Evolutionary conservation across 1,140 invertebrate species (phyloP).

Genomic region (Periplaneta americana): DNA sequence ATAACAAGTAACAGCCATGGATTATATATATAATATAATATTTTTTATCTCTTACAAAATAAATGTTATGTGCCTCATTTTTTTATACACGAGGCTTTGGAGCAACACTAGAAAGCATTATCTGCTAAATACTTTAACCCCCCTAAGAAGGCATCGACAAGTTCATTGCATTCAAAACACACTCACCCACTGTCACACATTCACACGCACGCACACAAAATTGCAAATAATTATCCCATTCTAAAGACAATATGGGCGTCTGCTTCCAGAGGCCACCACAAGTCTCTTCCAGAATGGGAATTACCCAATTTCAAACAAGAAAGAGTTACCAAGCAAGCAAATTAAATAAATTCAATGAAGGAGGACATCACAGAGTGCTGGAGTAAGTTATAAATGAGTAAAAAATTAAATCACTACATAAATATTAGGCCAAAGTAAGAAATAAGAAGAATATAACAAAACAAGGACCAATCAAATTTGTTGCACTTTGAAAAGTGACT

Average conservation of each 20-base stretch:
- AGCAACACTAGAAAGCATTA: neutral
- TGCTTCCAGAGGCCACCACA: neutral
- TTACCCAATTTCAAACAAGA: neutral
- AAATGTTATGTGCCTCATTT: neutral
- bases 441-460: neutral
- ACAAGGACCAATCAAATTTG: neutral
- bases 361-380: neutral
- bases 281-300: too few relatives aligned
- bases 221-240: neutral
- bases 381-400: neutral
- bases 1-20: neutral
- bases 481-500: neutral
- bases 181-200: neutral
- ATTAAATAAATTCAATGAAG: neutral
- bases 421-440: neutral
- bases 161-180: neutral
- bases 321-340: neutral
- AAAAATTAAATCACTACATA: neutral
- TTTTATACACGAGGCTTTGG: neutral
- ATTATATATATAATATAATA: neutral
- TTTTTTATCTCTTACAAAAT: neutral
- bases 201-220: neutral
- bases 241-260: neutral
- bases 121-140: neutral
- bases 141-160: neutral